These are phyloP conservation scores for Polymixis flavicincta DNA, from an alignment of 2,888 invertebrate genomes.

Conservation along the genomic window DNA sequence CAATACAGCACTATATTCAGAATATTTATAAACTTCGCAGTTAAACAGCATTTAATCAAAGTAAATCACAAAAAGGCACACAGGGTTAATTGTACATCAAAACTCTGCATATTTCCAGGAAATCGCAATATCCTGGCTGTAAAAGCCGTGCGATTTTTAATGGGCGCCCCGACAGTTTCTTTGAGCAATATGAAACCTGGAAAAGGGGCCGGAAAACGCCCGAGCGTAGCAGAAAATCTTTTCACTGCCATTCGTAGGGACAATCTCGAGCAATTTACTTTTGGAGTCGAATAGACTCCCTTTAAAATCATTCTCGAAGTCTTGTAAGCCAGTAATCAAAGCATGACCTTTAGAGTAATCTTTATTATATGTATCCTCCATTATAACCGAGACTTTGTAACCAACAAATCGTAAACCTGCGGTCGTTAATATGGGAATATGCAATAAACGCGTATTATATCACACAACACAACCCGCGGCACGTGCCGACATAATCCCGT, in stretches of 20 bases:
- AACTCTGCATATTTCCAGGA: slow-evolving; percentile 25
- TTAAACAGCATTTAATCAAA: background rate
- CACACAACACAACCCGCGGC: slow-evolving; percentile 28
- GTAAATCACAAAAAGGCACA: background rate
- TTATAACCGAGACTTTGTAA: slow-evolving; percentile 33
- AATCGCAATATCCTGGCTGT: slow-evolving; percentile 33
- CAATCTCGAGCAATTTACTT: slow-evolving; percentile 50
- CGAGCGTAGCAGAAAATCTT: slow-evolving; percentile 27
- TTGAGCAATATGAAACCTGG: slow-evolving; percentile 56
- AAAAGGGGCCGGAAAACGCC: slow-evolving; percentile 31
- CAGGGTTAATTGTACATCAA: background rate
- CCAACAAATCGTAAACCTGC: slow-evolving; percentile 50
- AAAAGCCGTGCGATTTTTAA: slow-evolving; percentile 50
- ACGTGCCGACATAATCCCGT: slow-evolving; percentile 62
- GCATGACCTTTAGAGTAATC: slow-evolving; percentile 48
- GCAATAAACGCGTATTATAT: slow-evolving; percentile 60
- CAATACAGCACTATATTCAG: background rate
- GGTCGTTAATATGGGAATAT: slow-evolving; percentile 54
- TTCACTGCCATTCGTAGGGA: slow-evolving; percentile 27
- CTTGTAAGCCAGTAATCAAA: slow-evolving; percentile 31
- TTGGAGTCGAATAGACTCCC: slow-evolving; percentile 32
- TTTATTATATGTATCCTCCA: slow-evolving; percentile 20
- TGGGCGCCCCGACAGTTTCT: slow-evolving; percentile 40
- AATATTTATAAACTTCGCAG: background rate
- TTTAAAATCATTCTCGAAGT: slow-evolving; percentile 33